Base-by-base conservation (phyloP, 2,888 invertebrate genomes). In the Rhagonycha lutea region DNA sequence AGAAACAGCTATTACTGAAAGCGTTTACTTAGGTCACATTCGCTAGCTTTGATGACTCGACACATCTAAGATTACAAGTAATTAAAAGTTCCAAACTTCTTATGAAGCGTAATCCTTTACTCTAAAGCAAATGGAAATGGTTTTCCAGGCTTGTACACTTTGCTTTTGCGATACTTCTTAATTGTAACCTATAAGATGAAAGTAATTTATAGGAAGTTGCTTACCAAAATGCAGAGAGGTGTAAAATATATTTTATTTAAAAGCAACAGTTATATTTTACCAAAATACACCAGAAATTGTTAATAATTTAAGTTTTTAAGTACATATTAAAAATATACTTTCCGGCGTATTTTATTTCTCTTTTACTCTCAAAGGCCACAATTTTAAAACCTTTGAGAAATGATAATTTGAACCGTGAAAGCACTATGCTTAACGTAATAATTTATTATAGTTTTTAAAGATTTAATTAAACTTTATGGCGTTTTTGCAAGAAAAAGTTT, bases 1-100 rank as follows among this genome's bases (percentile, higher is more conserved):
- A 32, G 29, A 69, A 69, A 47, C 69, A 47, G 29, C 29, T 47
- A 69, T 69, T 69, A 60, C 69, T 47, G 32, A 69, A 69, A 69
- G 47, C 47, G 14, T 73, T 73, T 73, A 69, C 62, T 74, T 67
- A 24, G 74, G 69, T 69, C 74, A 74, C 69, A 73, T 69, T 73
- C 32, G 61, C 61, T 60, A 68, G 70, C 70, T 67, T 70, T 74
- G 74, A 74, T 63, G 70, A 76, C 61, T 72, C 76, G 61, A 76
- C 72, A 76, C 76, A 69, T 76, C 61, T 62, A 60, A 76, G 76
- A 76, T 76, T 76, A 76, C 69, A 81, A 80, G 81, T 80, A 82
- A 82, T 82, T 82, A 82, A 82, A 82, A 80, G 81, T 82, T 80
- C 75, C 76, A 78, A 82, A 82, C 82, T 82, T 76, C 77, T 79